Percentiles rank a stretch among this genome's conserved stretches.
phyloP scores from a whole-genome alignment of 1,140 invertebrate genomes.

The Pseudomyrmex pallidus region DNA sequence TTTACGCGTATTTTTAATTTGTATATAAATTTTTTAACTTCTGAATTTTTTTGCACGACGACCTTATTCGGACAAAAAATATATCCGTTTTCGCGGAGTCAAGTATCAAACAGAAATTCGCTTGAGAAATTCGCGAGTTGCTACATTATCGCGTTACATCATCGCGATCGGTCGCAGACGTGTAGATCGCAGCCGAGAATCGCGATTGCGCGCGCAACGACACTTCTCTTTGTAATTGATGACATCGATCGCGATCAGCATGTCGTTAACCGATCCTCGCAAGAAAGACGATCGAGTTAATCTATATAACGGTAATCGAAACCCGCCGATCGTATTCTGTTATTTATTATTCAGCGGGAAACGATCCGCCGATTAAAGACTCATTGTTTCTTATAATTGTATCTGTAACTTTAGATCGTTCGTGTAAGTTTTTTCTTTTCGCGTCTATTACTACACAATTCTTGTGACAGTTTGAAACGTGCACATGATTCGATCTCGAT shows the following conservation, averaged over 20 bases:
- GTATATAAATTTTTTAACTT: no score
- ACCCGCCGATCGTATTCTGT: neutral
- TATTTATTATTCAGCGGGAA: constrained; percentile 17
- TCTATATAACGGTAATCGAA: constrained; percentile 32
- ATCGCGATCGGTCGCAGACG: neutral
- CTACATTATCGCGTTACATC: constrained; percentile 19
- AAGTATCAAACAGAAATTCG: neutral
- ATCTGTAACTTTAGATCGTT: no score
- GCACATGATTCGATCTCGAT: no score
- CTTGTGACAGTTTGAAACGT: no score
- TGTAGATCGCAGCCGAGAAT: neutral
- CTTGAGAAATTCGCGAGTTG: neutral
- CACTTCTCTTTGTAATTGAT: neutral
- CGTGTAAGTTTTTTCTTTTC: no score
- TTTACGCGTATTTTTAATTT: no score
- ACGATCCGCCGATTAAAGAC: constrained; percentile 1
- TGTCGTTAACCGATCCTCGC: neutral
- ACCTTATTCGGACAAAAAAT: neutral
- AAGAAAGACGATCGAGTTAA: constrained; percentile 16
- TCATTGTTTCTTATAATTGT: neutral
- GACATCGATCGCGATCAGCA: constrained; percentile 28
- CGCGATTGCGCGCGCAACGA: neutral
- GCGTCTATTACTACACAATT: no score
- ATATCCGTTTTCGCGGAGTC: neutral
- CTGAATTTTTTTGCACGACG: neutral